These are phyloP conservation scores for Danio rerio DNA, from an alignment of 2,113 vertebrate genomes.

Conservation along the genomic window GRCz12tu NC_133177.1:45878001-45878500, in stretches of 20 bases:
- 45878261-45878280: neutral
- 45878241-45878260: neutral
- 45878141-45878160: neutral
- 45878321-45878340: neutral
- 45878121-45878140: neutral
- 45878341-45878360: neutral
- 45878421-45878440: constrained; percentile 4
- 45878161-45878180: constrained; percentile 15
- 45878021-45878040: neutral
- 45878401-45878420: neutral
- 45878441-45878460: constrained; percentile 18
- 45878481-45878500: neutral
- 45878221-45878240: neutral
- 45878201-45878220: neutral
- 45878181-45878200: neutral
- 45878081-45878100: neutral
- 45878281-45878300: neutral
- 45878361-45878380: neutral
- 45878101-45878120: neutral
- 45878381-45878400: neutral
- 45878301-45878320: neutral
- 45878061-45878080: neutral
- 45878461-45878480: neutral
- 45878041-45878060: neutral
- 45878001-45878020: no score